Percentiles rank a stretch among this genome's conserved stretches.
These are phyloP conservation scores for cattle (Bos taurus) DNA, from an alignment of 2,113 vertebrate genomes.

Conservation along the genomic window ARS-UCD2.0 NC_037345.1:9213001-9213500, in stretches of 20 bases:
- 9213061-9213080: background rate
- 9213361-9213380: background rate
- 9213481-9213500: background rate
- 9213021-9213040: background rate
- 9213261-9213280: background rate
- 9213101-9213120: background rate
- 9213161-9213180: background rate
- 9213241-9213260: background rate
- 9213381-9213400: background rate
- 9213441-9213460: background rate
- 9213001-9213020: background rate
- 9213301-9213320: background rate
- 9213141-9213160: background rate
- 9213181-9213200: background rate
- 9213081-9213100: background rate
- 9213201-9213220: background rate
- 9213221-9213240: background rate
- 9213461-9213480: background rate
- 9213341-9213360: background rate
- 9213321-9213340: fast-evolving
- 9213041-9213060: background rate
- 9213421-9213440: fast-evolving
- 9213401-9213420: background rate
- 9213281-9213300: background rate
- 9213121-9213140: background rate